Base-by-base conservation (phyloP, 2,888 invertebrate species). In the Ophion slaviceki region DNA sequence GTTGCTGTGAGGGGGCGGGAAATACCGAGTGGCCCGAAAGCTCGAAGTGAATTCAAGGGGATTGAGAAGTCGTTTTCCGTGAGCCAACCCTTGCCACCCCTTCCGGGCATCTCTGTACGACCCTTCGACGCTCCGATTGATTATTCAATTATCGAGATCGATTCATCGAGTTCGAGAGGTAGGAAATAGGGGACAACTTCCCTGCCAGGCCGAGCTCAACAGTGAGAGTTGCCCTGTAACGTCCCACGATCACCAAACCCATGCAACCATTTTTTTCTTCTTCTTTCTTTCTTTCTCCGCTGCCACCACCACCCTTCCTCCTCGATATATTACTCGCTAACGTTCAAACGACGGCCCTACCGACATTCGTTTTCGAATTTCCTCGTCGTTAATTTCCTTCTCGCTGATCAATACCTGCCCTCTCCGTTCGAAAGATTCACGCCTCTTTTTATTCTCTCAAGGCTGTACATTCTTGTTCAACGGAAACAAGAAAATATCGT, bases 131-230 rank as follows among this genome's bases (percentile, higher is more conserved):
- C 77, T 89, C 88, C 90, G 89, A 91, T 92, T 91, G 92, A 92
- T 92, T 91, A 92, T 93, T 92, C 91, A 91, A 93, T 93, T 92
- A 92, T 90, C 90, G 90, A 92, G 91, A 93, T 92, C 91, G 91
- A 92, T 92, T 92, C 92, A 80, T 75, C 74, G 86, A 75, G 70
- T 81, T 88, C 80, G 80, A 77, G 76, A 40, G 80, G 59, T 77
- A 87, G 92, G 92, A 92, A 93, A 92, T 92, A 88, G 74, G 90
- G 90, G 89, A 91, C 90, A 90, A 90, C 88, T 87, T 88, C 87
- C 80, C 81, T 74, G 71, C 70, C 62, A 74, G 59, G 59, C 59
- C 62, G 57, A 59, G 59, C 57, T 61, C n/a, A 36, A 40, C 74
- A 24, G n/a, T 62, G 47, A 74, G 62, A 61, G 36, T 71, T 59